A percentile compares a stretch with the other conserved stretches of the same genome.
These are phyloP conservation scores for Mobula birostris DNA, from an alignment of 2,113 vertebrate genomes.

Conservation along the genomic window DNA sequence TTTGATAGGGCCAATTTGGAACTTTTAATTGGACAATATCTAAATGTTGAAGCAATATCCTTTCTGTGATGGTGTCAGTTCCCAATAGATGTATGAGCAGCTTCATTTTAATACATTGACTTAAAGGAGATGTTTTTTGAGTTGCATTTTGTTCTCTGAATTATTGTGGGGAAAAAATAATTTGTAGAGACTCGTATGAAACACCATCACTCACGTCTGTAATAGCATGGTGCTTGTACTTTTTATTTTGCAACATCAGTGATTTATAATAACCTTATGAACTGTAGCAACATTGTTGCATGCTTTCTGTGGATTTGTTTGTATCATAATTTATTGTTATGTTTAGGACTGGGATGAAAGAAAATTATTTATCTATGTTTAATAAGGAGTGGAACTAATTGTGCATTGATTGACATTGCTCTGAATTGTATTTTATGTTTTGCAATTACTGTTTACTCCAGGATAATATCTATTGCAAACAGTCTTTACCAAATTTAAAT, in stretches of 20 bases:
- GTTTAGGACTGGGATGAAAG: slow-evolving; percentile 33
- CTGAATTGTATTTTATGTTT: neutral
- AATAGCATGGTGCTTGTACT: slow-evolving; percentile 24
- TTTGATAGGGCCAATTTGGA: neutral
- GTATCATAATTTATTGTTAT: neutral
- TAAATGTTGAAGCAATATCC: neutral
- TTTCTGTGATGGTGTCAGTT: neutral
- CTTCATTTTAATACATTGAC: neutral
- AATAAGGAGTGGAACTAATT: neutral
- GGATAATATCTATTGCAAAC: neutral
- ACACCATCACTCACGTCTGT: neutral
- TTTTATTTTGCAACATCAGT: neutral
- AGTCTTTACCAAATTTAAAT: neutral
- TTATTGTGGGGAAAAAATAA: neutral
- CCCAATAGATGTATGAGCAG: neutral
- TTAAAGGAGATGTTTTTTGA: neutral
- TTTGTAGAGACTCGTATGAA: too few species aligned
- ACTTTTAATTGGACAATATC: neutral
- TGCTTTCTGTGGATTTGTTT: neutral
- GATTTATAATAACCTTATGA: neutral
- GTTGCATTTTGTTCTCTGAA: neutral
- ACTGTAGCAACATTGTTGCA: neutral
- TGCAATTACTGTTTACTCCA: slow-evolving; percentile 8
- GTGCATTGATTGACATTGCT: neutral
- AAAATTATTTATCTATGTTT: slow-evolving; percentile 18